Percentiles rank a stretch among this genome's conserved stretches.
phyloP scores from a whole-genome alignment of 2,113 vertebrate species.

The Xenopus borealis region DNA sequence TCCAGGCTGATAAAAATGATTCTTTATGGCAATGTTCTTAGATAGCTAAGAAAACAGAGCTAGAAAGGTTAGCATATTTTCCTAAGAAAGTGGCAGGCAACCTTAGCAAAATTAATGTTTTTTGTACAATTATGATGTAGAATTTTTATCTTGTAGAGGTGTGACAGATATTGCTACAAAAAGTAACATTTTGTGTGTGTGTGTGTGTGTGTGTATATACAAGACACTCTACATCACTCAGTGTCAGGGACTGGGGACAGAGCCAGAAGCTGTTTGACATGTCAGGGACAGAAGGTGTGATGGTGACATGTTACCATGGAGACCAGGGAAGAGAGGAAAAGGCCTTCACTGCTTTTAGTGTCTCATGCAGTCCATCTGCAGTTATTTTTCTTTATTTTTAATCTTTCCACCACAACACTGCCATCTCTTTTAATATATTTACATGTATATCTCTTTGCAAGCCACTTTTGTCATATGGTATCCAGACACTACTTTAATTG shows the following conservation, averaged over 20 bases:
- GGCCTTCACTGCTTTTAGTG: slow-evolving; percentile 24
- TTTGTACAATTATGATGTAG: no score
- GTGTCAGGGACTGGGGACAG: slow-evolving; percentile 44
- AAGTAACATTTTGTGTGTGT: slow-evolving; percentile 3
- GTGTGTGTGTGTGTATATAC: slow-evolving; percentile 11
- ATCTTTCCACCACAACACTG: slow-evolving; percentile 3
- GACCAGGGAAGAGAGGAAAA: slow-evolving; percentile 26
- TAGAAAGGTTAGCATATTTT: no score
- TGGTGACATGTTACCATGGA: slow-evolving; percentile 44
- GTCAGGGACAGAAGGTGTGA: slow-evolving; percentile 47
- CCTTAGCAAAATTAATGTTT: no score
- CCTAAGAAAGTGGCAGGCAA: no score
- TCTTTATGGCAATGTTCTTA: no score
- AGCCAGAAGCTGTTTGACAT: slow-evolving; percentile 46
- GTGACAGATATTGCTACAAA: neutral
- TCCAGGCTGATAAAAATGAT: no score
- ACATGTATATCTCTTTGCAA: no score
- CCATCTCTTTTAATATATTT: no score
- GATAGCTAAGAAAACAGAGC: no score
- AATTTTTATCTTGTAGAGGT: no score
- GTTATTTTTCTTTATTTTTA: slow-evolving; percentile 19
- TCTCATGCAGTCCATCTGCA: slow-evolving; percentile 1
- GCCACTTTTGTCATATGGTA: no score
- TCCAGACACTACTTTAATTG: no score
- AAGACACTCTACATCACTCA: slow-evolving; percentile 38